phyloP scores from a whole-genome alignment of 2,113 vertebrate species.

The Cacatua alba region DNA sequence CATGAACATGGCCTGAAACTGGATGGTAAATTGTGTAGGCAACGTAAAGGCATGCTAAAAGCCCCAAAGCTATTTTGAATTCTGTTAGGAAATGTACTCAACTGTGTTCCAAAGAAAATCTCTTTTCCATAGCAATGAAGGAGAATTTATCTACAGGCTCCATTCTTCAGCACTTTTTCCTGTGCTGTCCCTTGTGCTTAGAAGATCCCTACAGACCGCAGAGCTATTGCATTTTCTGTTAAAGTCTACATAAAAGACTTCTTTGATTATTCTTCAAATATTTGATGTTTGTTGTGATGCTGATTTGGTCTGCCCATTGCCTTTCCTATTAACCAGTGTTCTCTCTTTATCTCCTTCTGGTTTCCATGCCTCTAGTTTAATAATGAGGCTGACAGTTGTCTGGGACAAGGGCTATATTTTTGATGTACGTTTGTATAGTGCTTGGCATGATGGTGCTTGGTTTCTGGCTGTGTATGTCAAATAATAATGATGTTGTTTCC shows the following conservation, averaged over 20 bases:
- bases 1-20: background rate
- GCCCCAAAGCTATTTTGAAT: background rate
- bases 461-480: background rate
- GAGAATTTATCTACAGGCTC: background rate
- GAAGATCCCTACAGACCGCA: background rate
- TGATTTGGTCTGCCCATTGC: background rate
- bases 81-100: background rate
- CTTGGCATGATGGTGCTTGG: background rate
- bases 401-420: background rate
- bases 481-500: background rate
- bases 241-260: background rate
- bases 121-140: background rate
- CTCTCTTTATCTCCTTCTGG: background rate
- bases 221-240: background rate
- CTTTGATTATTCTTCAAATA: background rate
- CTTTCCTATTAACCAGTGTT: background rate
- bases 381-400: background rate
- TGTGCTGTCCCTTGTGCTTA: background rate
- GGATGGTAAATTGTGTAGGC: background rate
- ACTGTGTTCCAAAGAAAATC: background rate
- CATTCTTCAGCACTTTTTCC: background rate
- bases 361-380: background rate
- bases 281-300: background rate
- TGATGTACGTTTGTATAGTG: background rate
- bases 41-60: background rate